phyloP scores from a whole-genome alignment of 2,113 vertebrate genomes.

The Irena cyanogastra region DNA sequence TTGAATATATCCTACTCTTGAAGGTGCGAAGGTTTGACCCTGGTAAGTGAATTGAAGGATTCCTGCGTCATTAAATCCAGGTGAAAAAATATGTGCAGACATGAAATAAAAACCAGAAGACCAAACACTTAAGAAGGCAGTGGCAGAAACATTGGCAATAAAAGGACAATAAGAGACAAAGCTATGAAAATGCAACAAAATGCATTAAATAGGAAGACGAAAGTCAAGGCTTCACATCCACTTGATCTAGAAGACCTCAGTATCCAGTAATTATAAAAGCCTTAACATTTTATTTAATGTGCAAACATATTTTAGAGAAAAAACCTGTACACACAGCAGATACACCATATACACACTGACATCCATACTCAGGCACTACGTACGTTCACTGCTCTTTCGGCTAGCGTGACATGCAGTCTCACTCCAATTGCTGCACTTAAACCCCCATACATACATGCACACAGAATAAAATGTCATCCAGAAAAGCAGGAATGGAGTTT shows the following conservation, averaged over 20 bases:
- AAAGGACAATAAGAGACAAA: background rate
- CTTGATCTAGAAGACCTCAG: background rate
- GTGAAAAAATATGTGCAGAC: background rate
- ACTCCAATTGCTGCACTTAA: background rate
- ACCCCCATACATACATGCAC: background rate
- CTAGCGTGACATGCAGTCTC: fast-evolving
- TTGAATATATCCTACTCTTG: background rate
- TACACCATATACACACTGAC: background rate
- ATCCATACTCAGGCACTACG: background rate
- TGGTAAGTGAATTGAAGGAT: background rate
- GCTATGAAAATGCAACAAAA: background rate
- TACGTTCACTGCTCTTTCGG: background rate
- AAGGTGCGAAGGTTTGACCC: background rate
- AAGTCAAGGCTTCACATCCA: background rate
- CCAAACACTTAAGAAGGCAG: background rate
- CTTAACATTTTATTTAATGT: background rate
- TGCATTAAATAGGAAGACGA: background rate
- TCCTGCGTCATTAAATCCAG: background rate
- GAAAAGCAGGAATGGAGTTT: background rate
- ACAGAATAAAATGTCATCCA: background rate
- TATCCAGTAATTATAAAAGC: background rate
- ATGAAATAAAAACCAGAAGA: background rate
- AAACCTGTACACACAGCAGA: background rate
- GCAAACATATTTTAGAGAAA: background rate
- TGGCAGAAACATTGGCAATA: background rate